Percentiles rank a stretch among this genome's conserved stretches.
Evolutionary conservation across 2,113 vertebrate genomes (phyloP).

Genomic region (Ictalurus furcatus): DNA sequence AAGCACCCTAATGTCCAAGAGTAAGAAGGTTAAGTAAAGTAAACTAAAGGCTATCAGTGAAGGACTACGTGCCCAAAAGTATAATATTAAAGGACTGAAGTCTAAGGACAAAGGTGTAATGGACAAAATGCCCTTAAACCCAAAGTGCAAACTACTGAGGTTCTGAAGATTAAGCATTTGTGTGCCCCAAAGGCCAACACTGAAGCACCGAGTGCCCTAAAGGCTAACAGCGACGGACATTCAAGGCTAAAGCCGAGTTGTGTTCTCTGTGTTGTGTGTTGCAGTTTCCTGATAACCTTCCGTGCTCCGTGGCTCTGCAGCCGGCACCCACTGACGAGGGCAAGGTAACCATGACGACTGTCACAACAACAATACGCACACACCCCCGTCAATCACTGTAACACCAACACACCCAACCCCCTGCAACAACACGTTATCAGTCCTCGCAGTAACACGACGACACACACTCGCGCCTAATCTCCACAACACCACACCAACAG

Average conservation of each 20-base stretch:
- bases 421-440: not conserved
- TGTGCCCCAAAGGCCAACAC: not conserved
- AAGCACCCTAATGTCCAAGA: not conserved
- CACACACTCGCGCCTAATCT: not conserved
- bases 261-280: constrained; percentile 28
- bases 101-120: not conserved
- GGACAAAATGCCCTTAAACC: not conserved
- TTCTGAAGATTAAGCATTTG: not conserved
- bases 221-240: not conserved
- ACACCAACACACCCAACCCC: not conserved
- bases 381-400: not conserved
- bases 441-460: too few species aligned
- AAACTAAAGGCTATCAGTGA: not conserved
- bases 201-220: not conserved
- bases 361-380: not conserved
- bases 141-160: not conserved
- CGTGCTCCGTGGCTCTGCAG: constrained; percentile 88
- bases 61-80: not conserved
- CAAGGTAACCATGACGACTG: constrained; percentile 75
- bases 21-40: not conserved
- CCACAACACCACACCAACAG: not conserved
- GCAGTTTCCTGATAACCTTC: constrained; percentile 92
- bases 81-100: not conserved
- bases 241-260: not conserved
- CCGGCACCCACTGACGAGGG: constrained; percentile 82